phyloP scores from a whole-genome alignment of 2,113 vertebrate genomes.

The Sinocyclocheilus rhinocerous region DNA sequence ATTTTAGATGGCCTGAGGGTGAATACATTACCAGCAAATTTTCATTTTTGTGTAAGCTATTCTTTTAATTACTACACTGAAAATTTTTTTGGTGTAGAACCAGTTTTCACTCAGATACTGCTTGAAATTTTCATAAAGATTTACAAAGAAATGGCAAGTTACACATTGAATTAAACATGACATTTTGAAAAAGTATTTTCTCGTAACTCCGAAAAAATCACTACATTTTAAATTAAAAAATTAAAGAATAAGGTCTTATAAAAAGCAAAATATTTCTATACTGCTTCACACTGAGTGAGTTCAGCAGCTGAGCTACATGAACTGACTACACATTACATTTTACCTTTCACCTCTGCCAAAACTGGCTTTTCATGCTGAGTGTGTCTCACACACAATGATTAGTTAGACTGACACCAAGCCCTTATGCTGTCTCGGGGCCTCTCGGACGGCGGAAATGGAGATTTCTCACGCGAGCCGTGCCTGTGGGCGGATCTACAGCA shows the following conservation, averaged over 20 bases:
- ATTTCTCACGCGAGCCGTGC: conserved; percentile 4
- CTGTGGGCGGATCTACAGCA: background rate
- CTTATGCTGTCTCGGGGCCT: background rate
- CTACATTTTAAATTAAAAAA: no score
- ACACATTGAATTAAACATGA: no score
- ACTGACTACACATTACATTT: background rate
- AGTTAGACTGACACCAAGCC: background rate
- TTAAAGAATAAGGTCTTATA: background rate
- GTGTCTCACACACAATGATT: background rate
- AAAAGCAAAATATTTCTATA: background rate
- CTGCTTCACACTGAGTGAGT: background rate
- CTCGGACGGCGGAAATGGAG: background rate
- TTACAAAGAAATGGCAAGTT: no score
- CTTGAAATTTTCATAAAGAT: no score
- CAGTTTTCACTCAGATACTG: no score
- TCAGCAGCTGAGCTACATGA: background rate
- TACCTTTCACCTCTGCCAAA: conserved; percentile 2
- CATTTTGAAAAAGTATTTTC: no score
- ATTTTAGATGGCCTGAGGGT: no score
- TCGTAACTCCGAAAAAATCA: no score
- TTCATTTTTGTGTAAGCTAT: no score
- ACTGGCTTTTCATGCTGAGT: background rate
- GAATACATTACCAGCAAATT: no score
- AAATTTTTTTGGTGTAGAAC: no score
- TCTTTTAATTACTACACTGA: no score